These are phyloP conservation scores for Numida meleagris DNA, from an alignment of 2,113 vertebrate species.

Conservation along the genomic window DNA sequence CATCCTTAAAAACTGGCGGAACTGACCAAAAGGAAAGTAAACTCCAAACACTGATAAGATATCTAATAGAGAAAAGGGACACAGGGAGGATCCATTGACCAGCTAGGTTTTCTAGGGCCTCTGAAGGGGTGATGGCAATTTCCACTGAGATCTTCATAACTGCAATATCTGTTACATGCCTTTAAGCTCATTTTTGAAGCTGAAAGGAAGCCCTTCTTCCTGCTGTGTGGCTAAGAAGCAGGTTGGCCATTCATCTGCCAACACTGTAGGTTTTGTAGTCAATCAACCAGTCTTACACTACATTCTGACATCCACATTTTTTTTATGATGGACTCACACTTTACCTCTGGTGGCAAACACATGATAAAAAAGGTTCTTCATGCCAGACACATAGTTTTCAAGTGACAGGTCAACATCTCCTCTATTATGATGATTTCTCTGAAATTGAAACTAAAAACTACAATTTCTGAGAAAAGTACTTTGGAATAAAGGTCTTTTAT, in stretches of 20 bases:
- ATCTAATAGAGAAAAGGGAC: rapidly evolving
- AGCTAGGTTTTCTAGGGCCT: not conserved
- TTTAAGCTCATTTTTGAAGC: not conserved
- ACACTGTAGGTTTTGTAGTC: not conserved
- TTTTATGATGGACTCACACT: not conserved
- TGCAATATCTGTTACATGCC: not conserved
- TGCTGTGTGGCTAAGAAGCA: not conserved
- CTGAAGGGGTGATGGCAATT: not conserved
- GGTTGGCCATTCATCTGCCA: not conserved
- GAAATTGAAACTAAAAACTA: not conserved
- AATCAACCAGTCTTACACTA: not conserved
- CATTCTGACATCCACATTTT: not conserved
- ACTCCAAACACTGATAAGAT: not conserved
- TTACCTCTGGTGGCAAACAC: not conserved
- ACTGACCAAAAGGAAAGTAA: not conserved
- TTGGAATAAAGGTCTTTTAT: not conserved
- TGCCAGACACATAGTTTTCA: not conserved
- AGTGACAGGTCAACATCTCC: not conserved
- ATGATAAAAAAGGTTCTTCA: not conserved
- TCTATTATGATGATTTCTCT: not conserved
- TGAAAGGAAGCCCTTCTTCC: not conserved
- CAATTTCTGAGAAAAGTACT: not conserved
- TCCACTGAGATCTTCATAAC: not conserved
- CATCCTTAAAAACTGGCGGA: not conserved
- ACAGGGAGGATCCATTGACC: not conserved